phyloP scores from a whole-genome alignment of 2,888 invertebrate species.

The Oxycera nigricornis region DNA sequence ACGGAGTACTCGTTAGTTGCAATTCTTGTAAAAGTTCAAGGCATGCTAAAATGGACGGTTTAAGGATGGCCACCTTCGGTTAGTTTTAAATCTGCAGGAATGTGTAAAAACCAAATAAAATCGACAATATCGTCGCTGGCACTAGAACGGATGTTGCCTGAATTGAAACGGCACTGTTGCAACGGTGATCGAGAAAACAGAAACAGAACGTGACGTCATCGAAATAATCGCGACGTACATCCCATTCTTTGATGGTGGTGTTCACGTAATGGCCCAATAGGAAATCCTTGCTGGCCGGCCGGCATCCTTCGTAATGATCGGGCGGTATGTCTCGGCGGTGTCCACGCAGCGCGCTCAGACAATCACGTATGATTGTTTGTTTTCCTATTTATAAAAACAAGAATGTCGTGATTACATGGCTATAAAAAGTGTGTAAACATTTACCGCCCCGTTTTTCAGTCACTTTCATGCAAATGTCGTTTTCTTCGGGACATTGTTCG shows the following conservation, averaged over 20 bases:
- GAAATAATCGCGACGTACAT: slow-evolving; percentile 82
- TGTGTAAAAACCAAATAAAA: too few species aligned
- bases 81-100: too few species aligned
- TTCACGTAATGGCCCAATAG: slow-evolving; percentile 86
- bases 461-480: slow-evolving; percentile 90
- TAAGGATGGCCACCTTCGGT: too few species aligned
- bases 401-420: background rate
- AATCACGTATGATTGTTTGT: slow-evolving; percentile 82
- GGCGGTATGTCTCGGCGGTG: slow-evolving; percentile 88
- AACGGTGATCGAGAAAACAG: slow-evolving; percentile 89
- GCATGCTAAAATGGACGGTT: too few species aligned
- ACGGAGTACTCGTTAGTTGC: too few species aligned
- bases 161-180: slow-evolving; percentile 66
- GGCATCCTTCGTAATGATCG: slow-evolving; percentile 90
- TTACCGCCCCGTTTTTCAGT: slow-evolving; percentile 85
- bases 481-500: slow-evolving; percentile 79
- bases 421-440: slow-evolving; percentile 42
- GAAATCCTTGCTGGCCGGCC: slow-evolving; percentile 79
- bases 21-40: too few species aligned
- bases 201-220: slow-evolving; percentile 86
- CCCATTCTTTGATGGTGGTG: slow-evolving; percentile 83
- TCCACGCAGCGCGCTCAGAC: slow-evolving; percentile 78
- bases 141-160: background rate
- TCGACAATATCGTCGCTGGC: background rate
- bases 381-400: slow-evolving; percentile 66